phyloP scores from a whole-genome alignment of 2,888 invertebrate genomes.

The Serripes groenlandicus region DNA sequence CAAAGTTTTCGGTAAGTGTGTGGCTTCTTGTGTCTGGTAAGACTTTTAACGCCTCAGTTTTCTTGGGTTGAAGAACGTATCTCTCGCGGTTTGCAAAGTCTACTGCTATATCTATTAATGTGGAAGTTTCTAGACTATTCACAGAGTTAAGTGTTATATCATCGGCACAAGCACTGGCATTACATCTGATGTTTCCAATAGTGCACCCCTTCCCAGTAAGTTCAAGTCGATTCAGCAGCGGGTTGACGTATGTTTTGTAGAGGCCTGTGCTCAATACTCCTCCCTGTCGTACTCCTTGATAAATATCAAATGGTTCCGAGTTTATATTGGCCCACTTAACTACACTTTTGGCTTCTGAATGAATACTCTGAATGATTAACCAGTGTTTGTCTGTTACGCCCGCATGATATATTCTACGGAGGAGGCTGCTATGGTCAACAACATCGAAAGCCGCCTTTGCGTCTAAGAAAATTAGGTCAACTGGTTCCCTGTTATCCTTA shows the following conservation, averaged over 20 bases:
- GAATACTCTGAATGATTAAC: neutral
- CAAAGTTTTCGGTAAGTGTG: too few species aligned
- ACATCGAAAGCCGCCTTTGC: slow-evolving; percentile 8
- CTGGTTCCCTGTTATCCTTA: neutral
- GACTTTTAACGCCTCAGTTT: neutral
- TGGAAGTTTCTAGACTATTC: neutral
- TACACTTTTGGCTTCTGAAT: neutral
- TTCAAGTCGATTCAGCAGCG: neutral
- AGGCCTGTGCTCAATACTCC: neutral
- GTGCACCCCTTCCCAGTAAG: neutral
- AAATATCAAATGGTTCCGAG: neutral
- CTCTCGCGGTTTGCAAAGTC: neutral
- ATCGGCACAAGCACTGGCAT: neutral
- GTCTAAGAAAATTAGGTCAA: neutral
- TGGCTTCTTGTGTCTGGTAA: too few species aligned
- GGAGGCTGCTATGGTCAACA: neutral
- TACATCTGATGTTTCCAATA: neutral
- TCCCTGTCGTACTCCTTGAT: neutral
- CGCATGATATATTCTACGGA: neutral
- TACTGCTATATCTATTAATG: neutral
- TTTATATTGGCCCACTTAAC: neutral
- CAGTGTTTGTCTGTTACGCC: neutral
- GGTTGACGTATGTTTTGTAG: neutral
- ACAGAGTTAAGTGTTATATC: neutral
- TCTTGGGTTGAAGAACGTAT: neutral